These are phyloP conservation scores for Macrocentrus cingulum DNA, from an alignment of 1,140 invertebrate species.

Conservation along the genomic window DNA sequence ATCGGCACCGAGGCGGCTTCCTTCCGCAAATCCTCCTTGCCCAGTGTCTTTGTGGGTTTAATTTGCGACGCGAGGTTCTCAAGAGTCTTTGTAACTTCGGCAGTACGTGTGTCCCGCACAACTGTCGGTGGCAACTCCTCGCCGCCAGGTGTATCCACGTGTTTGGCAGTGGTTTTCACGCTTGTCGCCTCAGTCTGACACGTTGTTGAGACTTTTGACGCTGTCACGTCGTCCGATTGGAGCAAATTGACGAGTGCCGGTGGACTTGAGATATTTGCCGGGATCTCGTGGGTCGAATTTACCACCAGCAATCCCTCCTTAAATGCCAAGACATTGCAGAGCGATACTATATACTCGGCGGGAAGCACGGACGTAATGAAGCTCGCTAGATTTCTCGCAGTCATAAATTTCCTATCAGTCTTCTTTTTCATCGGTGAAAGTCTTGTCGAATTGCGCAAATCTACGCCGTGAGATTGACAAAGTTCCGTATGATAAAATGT, in stretches of 20 bases:
- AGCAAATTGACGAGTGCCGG: no score
- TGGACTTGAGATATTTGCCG: slow-evolving; percentile 26
- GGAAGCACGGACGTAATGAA: slow-evolving; percentile 66
- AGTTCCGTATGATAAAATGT: slow-evolving; percentile 58
- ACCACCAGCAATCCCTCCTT: slow-evolving; percentile 69
- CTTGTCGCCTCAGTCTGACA: neutral
- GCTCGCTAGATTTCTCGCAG: slow-evolving; percentile 37
- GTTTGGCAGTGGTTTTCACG: no score
- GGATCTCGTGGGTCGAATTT: slow-evolving; percentile 60
- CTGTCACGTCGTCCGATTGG: neutral
- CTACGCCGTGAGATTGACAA: slow-evolving; percentile 58
- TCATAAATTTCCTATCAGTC: slow-evolving; percentile 34
- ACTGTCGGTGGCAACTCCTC: no score
- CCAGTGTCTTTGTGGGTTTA: slow-evolving; percentile 48
- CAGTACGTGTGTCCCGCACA: neutral
- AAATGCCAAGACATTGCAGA: slow-evolving; percentile 73
- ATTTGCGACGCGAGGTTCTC: slow-evolving; percentile 43
- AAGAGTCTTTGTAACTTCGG: slow-evolving; percentile 31
- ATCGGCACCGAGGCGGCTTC: slow-evolving; percentile 33
- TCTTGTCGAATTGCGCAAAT: slow-evolving; percentile 51
- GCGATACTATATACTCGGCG: slow-evolving; percentile 69
- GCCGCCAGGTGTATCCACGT: no score
- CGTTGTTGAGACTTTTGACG: slow-evolving; percentile 9
- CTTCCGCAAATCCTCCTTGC: slow-evolving; percentile 37
- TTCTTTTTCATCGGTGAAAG: neutral